Base-by-base conservation (phyloP, 2,888 invertebrate genomes). In the Oxyteleia sp. region DNA sequence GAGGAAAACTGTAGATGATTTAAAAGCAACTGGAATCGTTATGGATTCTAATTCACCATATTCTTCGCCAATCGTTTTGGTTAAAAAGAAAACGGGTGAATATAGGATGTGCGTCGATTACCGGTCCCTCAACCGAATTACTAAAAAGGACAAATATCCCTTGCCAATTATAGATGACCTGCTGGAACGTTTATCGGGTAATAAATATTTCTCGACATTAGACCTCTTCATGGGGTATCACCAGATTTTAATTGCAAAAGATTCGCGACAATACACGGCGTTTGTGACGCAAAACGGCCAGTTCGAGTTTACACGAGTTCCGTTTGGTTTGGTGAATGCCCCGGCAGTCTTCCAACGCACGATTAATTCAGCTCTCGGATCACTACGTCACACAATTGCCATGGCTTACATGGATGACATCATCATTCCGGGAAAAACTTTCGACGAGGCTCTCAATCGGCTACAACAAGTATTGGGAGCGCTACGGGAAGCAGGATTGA, bases 211-310 rank as follows among this genome's bases (percentile, higher is more conserved):
- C 82, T 87, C 88, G 4, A 85, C 47, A 8, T 68, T 91, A 16
- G 90, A 91, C 81, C 76, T 91, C n/a, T 87, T 86, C 55, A 87
- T 86, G 80, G 90, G 85, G 0, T 91, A 89, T 53, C 84, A 90
- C 57, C 90, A 91, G 45, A 84, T 91, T 11, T 47, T 49, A 13
- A 35, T 91, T 18, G 78, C 85, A 0, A 75, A 87, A 72, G 72
- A 85, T 10, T 89, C 88, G 4, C 74, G 85, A 2, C 84, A 89
- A 74, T 88, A 88, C 38, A 91, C 90, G 1, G 86, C 90, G 0
- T 92, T 92, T 82, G 80, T 88, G 4, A 89, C 88, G 0, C 87
- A 85, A 10, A 57, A 90, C 86, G 23, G 71, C 0, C 63, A 79
- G 0, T 72, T 13, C 11, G 49, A 72, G 11, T 80, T 72, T 10